Conservation (phyloP, 2,797 vertebrate species). For the Melanotaenia trifasciata region DNA sequence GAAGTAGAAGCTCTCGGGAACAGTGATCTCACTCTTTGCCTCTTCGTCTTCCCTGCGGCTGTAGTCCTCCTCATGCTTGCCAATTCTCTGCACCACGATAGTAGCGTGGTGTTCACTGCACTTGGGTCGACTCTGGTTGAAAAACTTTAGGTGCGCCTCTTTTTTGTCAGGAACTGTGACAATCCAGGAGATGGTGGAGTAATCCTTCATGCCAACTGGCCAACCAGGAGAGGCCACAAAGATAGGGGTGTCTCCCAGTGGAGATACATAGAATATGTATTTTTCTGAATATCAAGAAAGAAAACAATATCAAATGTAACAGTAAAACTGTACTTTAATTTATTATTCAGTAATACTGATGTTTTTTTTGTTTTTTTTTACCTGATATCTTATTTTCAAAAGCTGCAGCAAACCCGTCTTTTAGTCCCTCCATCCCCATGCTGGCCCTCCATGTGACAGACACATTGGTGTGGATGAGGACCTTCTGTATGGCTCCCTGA, state of each 20-base stretch:
- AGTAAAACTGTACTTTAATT: not conserved
- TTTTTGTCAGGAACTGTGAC: conserved; percentile 79
- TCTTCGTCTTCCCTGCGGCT: conserved; percentile 85
- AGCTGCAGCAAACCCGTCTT: conserved; percentile 78
- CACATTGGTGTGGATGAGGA: conserved; percentile 87
- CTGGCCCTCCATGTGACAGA: conserved; percentile 80
- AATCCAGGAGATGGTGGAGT: conserved; percentile 88
- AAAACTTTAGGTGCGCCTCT: conserved; percentile 84
- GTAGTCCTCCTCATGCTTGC: conserved; percentile 63
- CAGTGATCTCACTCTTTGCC: conserved; percentile 65
- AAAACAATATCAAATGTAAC: not conserved
- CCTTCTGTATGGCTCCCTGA: conserved; percentile 84
- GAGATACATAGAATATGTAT: conserved; percentile 86
- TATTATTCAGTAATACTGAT: fast-evolving
- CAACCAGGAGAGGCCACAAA: conserved; percentile 87
- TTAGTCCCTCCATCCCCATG: conserved; percentile 38
- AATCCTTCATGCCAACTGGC: conserved; percentile 80
- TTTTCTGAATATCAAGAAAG: conserved; percentile 78
- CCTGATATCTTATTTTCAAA: conserved; percentile 83
- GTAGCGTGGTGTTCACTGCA: conserved; percentile 81
- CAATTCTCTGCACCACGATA: conserved; percentile 83
- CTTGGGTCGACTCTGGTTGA: conserved; percentile 77
- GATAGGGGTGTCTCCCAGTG: conserved; percentile 71
- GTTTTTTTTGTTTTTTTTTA: conserved; percentile 41
- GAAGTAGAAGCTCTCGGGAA: conserved; percentile 87